Conservation (phyloP, 2,888 invertebrate species). For the Achlya flavicornis region DNA sequence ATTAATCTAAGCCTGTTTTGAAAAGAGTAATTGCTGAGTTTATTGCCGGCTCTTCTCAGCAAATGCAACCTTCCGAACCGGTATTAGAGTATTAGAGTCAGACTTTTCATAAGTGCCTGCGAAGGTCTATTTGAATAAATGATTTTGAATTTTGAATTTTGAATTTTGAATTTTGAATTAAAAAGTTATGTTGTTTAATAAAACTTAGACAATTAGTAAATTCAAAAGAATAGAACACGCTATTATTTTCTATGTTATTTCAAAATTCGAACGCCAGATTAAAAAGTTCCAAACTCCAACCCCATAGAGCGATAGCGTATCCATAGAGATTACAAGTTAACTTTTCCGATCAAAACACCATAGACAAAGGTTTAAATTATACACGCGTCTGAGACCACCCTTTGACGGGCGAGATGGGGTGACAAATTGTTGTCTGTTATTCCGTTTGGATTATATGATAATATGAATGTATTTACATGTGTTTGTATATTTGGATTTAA, state of each 20-base stretch:
- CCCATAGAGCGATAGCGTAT: conserved; percentile 22
- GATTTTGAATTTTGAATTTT: too few relatives aligned
- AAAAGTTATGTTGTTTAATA: not conserved
- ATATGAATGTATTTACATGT: conserved; percentile 9
- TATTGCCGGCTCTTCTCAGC: too few relatives aligned
- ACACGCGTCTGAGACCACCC: conserved; percentile 72
- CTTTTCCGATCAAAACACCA: conserved; percentile 81
- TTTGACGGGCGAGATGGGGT: conserved; percentile 66
- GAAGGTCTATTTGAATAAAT: too few relatives aligned
- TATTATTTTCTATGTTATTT: not conserved
- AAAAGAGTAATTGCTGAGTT: too few relatives aligned
- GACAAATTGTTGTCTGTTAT: conserved; percentile 71
- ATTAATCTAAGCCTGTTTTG: too few relatives aligned
- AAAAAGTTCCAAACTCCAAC: conserved; percentile 25
- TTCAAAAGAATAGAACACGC: too few relatives aligned
- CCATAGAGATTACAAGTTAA: conserved; percentile 80
- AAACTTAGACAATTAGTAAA: not conserved
- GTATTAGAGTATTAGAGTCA: too few relatives aligned
- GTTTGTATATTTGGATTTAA: not conserved
- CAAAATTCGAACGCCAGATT: conserved; percentile 11
- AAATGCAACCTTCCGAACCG: too few relatives aligned
- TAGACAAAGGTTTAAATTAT: conserved; percentile 80
- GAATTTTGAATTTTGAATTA: too few relatives aligned
- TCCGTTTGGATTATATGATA: conserved; percentile 44
- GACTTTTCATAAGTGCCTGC: too few relatives aligned